Evolutionary conservation across 1,140 invertebrate species (phyloP).

Genomic region (Chironomus tepperi): DNA sequence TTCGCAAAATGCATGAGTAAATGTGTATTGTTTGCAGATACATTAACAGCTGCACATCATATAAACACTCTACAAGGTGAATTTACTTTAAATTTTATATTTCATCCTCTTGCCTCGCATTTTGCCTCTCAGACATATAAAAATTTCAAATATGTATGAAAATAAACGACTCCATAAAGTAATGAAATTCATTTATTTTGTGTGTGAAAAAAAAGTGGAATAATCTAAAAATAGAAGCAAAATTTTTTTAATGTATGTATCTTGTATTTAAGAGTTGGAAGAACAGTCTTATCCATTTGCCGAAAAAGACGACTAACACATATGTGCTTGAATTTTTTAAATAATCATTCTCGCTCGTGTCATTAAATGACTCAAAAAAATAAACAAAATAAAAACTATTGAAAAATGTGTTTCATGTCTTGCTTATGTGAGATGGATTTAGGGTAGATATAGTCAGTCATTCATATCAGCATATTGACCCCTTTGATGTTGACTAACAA

Average conservation of each 20-base stretch:
- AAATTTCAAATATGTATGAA: not conserved
- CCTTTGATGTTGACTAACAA: not conserved
- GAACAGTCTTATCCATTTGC: not conserved
- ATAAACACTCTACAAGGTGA: not conserved
- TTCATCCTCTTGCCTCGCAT: no score
- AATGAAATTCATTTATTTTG: not conserved
- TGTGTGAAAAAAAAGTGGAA: not conserved
- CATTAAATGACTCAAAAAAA: not conserved
- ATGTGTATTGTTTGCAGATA: no score
- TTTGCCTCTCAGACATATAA: not conserved
- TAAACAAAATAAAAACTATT: not conserved
- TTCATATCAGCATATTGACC: not conserved
- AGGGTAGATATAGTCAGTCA: no score
- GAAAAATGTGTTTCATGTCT: no score
- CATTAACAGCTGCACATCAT: not conserved
- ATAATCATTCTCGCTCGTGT: not conserved
- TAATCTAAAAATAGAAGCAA: not conserved
- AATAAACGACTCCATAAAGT: slow-evolving; percentile 2
- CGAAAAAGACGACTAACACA: not conserved
- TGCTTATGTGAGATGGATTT: not conserved
- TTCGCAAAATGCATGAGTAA: no score
- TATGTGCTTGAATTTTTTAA: not conserved
- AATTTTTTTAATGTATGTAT: not conserved
- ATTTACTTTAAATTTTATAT: not conserved
- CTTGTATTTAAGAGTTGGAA: not conserved